These are phyloP conservation scores for Nothura maculosa DNA, from an alignment of 2,797 vertebrate genomes.

Conservation along the genomic window DNA sequence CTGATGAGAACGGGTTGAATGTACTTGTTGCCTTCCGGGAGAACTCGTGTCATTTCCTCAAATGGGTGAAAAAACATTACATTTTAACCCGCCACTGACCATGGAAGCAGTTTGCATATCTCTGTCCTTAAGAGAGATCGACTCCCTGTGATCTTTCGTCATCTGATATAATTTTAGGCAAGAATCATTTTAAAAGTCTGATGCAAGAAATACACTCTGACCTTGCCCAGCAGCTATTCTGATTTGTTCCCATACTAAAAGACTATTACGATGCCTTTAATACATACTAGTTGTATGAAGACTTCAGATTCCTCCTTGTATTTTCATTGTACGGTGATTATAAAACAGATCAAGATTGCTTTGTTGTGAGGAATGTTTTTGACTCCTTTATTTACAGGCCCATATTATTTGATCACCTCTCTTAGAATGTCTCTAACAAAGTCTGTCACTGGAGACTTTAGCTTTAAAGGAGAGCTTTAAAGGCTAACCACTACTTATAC, in stretches of 20 bases:
- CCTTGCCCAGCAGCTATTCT: conserved; percentile 50
- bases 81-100: conserved; percentile 25
- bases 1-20: conserved; percentile 63
- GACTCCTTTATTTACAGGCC: not conserved
- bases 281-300: not conserved
- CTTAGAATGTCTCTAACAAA: not conserved
- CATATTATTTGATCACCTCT: not conserved
- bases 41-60: conserved; percentile 70
- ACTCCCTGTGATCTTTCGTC: conserved; percentile 1
- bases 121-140: conserved; percentile 3
- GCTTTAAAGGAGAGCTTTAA: not conserved
- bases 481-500: not conserved
- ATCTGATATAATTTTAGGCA: not conserved
- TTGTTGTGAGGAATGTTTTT: not conserved
- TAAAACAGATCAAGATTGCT: not conserved
- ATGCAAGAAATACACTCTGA: conserved; percentile 37
- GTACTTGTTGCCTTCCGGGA: conserved; percentile 59
- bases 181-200: conserved; percentile 28
- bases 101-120: not conserved
- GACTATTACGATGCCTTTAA: conserved; percentile 34
- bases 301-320: conserved; percentile 17
- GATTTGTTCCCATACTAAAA: conserved; percentile 47
- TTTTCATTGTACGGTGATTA: not conserved
- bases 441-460: not conserved
- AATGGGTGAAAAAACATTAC: conserved; percentile 38